These are phyloP conservation scores for Vesta saturnalis DNA, from an alignment of 2,888 invertebrate genomes.

Conservation along the genomic window DNA sequence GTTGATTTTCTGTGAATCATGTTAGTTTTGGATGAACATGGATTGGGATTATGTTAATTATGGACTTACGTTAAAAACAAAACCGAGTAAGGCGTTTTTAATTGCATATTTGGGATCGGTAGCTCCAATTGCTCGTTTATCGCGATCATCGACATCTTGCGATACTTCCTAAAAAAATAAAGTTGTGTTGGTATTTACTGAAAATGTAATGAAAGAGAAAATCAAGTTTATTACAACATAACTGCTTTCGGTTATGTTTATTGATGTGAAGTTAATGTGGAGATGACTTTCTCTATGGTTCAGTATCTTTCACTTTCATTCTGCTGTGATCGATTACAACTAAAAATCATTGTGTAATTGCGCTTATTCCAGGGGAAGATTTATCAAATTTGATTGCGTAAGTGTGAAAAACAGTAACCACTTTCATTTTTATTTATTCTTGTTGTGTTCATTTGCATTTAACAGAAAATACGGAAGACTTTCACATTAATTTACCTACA, in stretches of 20 bases:
- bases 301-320: too few species aligned
- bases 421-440: constrained; percentile 7
- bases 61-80: constrained; percentile 82
- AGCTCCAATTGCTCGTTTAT: constrained; percentile 78
- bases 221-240: constrained; percentile 6
- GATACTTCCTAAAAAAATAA: constrained; percentile 56
- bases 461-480: constrained; percentile 17
- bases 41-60: neutral
- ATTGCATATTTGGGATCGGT: constrained; percentile 72
- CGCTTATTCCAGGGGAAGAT: too few species aligned
- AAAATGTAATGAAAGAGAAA: neutral
- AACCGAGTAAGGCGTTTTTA: constrained; percentile 82
- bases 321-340: too few species aligned
- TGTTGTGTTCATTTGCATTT: neutral
- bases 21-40: neutral
- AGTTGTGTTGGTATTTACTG: neutral
- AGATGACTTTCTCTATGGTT: too few species aligned
- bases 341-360: too few species aligned
- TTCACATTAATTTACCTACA: neutral
- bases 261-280: too few species aligned
- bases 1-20: constrained; percentile 78
- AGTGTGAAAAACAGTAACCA: too few species aligned
- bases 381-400: too few species aligned
- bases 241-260: neutral
- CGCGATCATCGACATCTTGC: constrained; percentile 57